Evolutionary conservation across 2,113 vertebrate species (phyloP), one percentile per base, ranked within the genome.

Genomic region (Gymnogyps californianus): DNA sequence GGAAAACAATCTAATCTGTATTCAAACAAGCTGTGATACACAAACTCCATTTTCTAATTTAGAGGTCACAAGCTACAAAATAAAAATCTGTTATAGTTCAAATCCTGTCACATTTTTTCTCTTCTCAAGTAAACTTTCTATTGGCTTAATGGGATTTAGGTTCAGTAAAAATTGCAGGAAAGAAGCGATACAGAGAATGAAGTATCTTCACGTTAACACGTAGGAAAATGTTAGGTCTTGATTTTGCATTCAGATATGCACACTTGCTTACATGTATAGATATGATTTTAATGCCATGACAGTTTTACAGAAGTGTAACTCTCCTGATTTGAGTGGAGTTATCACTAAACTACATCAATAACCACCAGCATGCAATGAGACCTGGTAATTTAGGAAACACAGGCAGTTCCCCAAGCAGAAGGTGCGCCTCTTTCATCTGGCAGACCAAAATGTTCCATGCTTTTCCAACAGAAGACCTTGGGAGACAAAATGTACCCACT

Each of bases 161-260:
- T 77, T 81, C 3, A 3, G 9, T 29, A 62, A 38, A 13, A 12
- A 79, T 13, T 4, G 36, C 32, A 83, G 49, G 25, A 83, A 70
- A 18, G 32, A 87, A 69, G 18, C 8, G 64, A 82, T 36, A 49
- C 11, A 76, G 34, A 78, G 38, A 78, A 87, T 26, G 1, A 80
- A 38, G 25, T 42, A 79, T 20, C 49, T 69, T 29, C 32, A 47
- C 28, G 81, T 42, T 57, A 24, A 59, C 9, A n/a, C 0, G 1
- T 1, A 57, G 22, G 42, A 76, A 77, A 76, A 87, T 0, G 0
- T 31, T 58, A 64, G 10, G 24, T 78, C 51, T 78, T 0, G 0
- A 62, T 42, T 79, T 52, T 13, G 47, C 44, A 61, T 64, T 76
- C 46, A 65, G 32, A 51, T 54, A 79, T 28, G 25, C 2, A 36